These are phyloP conservation scores for Chirona hameri DNA, from an alignment of 2,888 invertebrate genomes.

Conservation along the genomic window DNA sequence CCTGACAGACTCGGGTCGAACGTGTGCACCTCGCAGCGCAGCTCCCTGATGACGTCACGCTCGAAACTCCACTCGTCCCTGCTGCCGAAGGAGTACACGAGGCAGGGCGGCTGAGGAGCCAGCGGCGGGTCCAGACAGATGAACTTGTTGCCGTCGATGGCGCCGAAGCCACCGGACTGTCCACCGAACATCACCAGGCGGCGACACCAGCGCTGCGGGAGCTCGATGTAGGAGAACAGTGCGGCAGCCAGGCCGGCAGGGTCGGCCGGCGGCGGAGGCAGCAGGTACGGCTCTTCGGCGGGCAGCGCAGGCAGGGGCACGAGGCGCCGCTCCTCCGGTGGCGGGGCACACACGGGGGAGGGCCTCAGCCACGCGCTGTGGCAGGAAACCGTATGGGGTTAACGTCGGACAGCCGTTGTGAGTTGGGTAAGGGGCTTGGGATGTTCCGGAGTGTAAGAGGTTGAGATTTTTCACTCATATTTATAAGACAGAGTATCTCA, in stretches of 20 bases:
- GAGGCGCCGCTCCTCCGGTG: no score
- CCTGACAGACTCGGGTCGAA: background rate
- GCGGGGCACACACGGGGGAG: no score
- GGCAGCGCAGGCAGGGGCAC: no score
- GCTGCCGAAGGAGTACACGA: background rate
- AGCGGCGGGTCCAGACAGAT: background rate
- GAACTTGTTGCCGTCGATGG: background rate
- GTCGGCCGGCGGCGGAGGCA: background rate
- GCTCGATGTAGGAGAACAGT: background rate
- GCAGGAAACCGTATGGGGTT: no score
- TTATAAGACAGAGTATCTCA: no score
- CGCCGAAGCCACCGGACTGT: background rate
- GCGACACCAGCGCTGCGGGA: background rate
- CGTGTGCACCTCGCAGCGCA: constrained; percentile 1
- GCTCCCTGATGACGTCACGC: background rate
- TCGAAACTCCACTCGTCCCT: background rate
- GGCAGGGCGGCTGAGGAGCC: background rate
- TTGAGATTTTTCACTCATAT: no score
- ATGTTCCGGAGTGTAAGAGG: no score
- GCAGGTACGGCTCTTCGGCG: background rate
- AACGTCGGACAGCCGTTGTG: no score
- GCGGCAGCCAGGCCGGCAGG: background rate
- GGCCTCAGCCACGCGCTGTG: no score
- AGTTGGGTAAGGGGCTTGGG: no score
- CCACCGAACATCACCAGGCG: background rate